Evolutionary conservation across 2,797 vertebrate genomes (phyloP).

Genomic region (Anguilla marmorata): DNA sequence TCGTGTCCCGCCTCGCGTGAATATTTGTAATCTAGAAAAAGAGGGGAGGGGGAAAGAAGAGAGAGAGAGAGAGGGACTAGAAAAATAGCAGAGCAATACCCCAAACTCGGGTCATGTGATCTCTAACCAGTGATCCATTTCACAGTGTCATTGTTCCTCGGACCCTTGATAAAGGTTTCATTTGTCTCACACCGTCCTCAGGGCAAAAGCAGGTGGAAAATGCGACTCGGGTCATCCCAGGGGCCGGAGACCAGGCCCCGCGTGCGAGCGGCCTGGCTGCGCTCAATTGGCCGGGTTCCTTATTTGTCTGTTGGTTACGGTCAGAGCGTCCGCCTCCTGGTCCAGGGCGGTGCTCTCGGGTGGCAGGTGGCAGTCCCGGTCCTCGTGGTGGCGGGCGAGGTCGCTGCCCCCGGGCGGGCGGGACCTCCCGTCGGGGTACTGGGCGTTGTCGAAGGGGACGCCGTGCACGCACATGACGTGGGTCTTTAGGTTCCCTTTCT

Average conservation of each 20-base stretch:
- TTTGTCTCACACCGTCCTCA: neutral
- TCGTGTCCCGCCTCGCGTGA: neutral
- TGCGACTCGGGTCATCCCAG: neutral
- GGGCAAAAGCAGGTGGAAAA: neutral
- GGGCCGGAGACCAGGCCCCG: neutral
- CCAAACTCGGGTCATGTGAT: constrained; percentile 18
- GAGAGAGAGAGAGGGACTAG: neutral
- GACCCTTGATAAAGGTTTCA: neutral
- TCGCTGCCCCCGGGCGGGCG: constrained; percentile 48
- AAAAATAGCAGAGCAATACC: neutral
- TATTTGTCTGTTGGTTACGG: constrained; percentile 12
- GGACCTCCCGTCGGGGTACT: constrained; percentile 55
- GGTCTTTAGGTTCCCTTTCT: constrained; percentile 86
- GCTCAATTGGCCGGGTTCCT: neutral
- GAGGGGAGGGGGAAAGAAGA: neutral
- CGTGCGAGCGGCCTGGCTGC: neutral
- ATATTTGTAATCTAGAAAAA: neutral
- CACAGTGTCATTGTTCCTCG: constrained; percentile 28
- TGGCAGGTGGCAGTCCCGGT: constrained; percentile 47
- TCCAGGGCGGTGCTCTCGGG: constrained; percentile 48
- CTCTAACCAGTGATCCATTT: constrained; percentile 21
- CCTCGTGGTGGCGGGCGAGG: constrained; percentile 41
- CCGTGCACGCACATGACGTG: constrained; percentile 67
- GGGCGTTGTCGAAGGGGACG: constrained; percentile 73
- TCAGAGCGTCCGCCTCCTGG: neutral